Conservation (phyloP, 1,140 invertebrate genomes). For the Holcopasites calliopsidis region DNA sequence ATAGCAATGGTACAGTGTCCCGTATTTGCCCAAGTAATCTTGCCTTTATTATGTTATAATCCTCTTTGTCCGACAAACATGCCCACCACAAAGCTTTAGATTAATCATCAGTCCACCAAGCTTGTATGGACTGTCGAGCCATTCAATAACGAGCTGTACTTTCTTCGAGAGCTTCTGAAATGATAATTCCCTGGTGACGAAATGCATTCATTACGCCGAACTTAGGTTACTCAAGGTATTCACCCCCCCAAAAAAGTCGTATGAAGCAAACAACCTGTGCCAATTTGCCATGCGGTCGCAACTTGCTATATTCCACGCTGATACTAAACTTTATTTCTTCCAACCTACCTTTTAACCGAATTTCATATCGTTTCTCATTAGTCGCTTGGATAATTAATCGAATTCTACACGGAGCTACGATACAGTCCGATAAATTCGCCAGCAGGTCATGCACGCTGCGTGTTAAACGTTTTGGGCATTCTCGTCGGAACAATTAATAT, state of each 20-base stretch:
- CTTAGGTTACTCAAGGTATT: too few species aligned
- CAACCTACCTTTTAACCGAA: not conserved
- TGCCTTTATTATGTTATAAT: conserved; percentile 23
- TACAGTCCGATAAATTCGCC: not conserved
- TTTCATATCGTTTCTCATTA: conserved; percentile 28
- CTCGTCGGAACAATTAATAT: conserved; percentile 2
- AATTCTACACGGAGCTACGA: not conserved
- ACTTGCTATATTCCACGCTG: too few species aligned
- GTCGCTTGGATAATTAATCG: conserved; percentile 23
- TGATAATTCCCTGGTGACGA: not conserved
- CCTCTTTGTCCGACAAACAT: conserved; percentile 1
- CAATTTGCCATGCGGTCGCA: too few species aligned
- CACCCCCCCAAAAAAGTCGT: too few species aligned
- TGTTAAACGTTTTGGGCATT: not conserved
- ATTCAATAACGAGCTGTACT: not conserved
- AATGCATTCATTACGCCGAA: not conserved
- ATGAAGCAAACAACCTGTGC: too few species aligned
- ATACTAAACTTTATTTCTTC: not conserved
- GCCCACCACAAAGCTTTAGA: conserved; percentile 16
- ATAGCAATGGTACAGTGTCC: not conserved
- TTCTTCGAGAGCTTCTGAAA: not conserved
- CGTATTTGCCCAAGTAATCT: conserved; percentile 20
- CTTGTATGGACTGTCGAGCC: conserved; percentile 12
- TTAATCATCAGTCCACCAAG: conserved; percentile 23
- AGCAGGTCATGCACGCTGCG: not conserved